Evolutionary conservation across 1,140 invertebrate genomes (phyloP).

Genomic region (Littorina saxatilis): DNA sequence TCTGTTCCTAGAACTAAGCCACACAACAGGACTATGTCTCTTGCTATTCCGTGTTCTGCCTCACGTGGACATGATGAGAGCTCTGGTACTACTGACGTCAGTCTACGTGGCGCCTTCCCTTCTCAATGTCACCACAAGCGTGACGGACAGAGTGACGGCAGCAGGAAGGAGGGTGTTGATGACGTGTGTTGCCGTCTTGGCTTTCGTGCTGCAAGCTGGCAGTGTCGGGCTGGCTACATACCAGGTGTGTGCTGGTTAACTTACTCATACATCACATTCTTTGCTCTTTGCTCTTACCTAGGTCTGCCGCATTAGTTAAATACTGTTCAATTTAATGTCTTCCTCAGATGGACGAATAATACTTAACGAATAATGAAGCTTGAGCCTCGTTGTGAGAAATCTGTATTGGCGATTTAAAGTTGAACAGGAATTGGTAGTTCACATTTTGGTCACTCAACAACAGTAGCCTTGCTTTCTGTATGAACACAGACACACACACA

Average conservation of each 20-base stretch:
- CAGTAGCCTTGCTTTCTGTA: no score
- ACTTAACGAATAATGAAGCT: no score
- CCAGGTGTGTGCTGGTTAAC: neutral
- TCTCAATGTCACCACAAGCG: slow-evolving; percentile 52
- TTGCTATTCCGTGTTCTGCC: slow-evolving; percentile 92
- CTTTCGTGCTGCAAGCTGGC: slow-evolving; percentile 48
- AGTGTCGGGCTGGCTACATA: slow-evolving; percentile 41
- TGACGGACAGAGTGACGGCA: slow-evolving; percentile 41
- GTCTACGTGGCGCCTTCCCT: slow-evolving; percentile 91
- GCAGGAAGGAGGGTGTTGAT: slow-evolving; percentile 50
- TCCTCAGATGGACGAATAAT: no score
- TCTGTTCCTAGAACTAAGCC: slow-evolving; percentile 87
- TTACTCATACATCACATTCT: no score
- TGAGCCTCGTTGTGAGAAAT: no score
- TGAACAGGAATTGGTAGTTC: no score
- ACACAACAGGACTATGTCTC: slow-evolving; percentile 89
- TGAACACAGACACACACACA: no score
- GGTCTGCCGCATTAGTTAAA: no score
- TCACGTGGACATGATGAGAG: slow-evolving; percentile 92
- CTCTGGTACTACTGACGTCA: slow-evolving; percentile 95
- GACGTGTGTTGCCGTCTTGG: slow-evolving; percentile 53
- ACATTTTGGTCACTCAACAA: no score
- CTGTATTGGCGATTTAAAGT: no score
- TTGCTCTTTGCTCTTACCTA: no score
- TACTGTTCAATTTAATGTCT: no score